Evolutionary conservation across 2,113 vertebrate species (phyloP).

Genomic region (Alethe diademata): DNA sequence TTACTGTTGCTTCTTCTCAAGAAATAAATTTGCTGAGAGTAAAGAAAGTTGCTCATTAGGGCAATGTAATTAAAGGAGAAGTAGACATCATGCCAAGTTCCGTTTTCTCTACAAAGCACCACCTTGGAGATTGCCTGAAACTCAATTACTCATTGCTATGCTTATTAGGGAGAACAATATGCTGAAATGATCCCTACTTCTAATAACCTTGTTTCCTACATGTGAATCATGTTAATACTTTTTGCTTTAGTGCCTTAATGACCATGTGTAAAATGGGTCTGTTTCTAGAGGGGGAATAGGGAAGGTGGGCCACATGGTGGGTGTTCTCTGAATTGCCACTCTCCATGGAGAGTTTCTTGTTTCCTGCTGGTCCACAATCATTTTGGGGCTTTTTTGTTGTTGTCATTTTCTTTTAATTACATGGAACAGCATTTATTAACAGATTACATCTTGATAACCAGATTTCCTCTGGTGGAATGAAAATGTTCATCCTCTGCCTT

Average conservation of each 20-base stretch:
- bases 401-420: constrained; percentile 14
- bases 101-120: constrained; percentile 53
- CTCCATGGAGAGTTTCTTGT: neutral
- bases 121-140: constrained; percentile 72
- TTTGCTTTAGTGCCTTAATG: constrained; percentile 29
- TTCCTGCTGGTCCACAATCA: neutral
- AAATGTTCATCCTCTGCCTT: neutral
- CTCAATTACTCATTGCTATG: constrained; percentile 68
- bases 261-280: constrained; percentile 15
- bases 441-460: constrained; percentile 4
- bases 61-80: constrained; percentile 72
- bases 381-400: neutral
- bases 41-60: constrained; percentile 62
- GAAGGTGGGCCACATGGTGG: neutral
- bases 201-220: constrained; percentile 69
- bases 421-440: neutral
- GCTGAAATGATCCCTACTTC: constrained; percentile 53
- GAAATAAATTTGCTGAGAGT: constrained; percentile 55
- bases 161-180: constrained; percentile 70
- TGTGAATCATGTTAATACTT: constrained; percentile 60
- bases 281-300: neutral
- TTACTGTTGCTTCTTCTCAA: constrained; percentile 55
- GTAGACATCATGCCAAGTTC: constrained; percentile 61
- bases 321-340: constrained; percentile 22
- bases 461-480: neutral